Evolutionary conservation across 2,113 vertebrate genomes (phyloP).

Genomic region (Cavia aperea): DNA sequence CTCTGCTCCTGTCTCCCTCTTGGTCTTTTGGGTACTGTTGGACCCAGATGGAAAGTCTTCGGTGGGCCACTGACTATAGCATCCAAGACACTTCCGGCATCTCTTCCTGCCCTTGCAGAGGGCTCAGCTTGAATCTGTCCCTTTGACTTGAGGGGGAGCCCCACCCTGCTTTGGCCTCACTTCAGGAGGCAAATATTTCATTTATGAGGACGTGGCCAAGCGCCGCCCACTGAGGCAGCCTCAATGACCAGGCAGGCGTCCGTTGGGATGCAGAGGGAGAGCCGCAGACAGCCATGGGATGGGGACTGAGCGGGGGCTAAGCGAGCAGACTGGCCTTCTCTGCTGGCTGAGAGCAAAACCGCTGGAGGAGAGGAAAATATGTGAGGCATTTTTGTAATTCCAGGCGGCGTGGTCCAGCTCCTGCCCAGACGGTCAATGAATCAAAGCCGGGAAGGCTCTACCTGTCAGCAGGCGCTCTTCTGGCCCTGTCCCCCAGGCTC

Average conservation of each 20-base stretch:
- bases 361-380: constrained; percentile 54
- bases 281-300: constrained; percentile 38
- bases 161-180: constrained; percentile 24
- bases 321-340: constrained; percentile 40
- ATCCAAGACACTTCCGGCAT: background rate
- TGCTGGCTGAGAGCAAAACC: constrained; percentile 56
- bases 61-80: background rate
- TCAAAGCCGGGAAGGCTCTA: constrained; percentile 58
- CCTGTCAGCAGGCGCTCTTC: constrained; percentile 55
- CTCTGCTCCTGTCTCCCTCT: background rate
- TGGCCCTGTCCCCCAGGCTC: background rate
- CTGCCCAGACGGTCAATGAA: constrained; percentile 65
- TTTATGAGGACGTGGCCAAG: constrained; percentile 59
- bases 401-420: constrained; percentile 44
- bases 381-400: constrained; percentile 65
- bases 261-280: background rate
- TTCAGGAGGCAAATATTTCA: constrained; percentile 63
- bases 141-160: constrained; percentile 49
- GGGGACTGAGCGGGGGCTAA: background rate
- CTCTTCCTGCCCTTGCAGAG: background rate
- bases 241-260: background rate
- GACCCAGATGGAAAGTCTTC: background rate
- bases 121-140: constrained; percentile 33
- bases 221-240: constrained; percentile 31
- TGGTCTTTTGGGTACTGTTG: background rate